Base-by-base conservation (phyloP, 2,797 vertebrate species). In the Pseudotriccus pelzelni region DNA sequence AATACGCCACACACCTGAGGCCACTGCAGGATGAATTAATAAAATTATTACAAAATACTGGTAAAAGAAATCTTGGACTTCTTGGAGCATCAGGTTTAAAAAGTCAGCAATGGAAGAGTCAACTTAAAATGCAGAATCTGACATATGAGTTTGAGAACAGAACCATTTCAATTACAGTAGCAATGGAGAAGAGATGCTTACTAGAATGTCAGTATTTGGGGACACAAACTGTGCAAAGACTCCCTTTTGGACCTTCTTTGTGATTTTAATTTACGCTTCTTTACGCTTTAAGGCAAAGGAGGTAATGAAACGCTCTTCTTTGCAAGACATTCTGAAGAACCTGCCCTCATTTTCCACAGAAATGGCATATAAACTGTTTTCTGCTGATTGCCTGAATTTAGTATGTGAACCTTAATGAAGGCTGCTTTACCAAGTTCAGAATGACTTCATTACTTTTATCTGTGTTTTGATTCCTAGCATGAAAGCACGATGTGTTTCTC, bases 381-480 rank as follows among this genome's bases (percentile, higher is more conserved):
- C 85, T 77, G 67, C 69, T 69, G 84, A 90, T 80, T 67, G 66
- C 78, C 82, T 70, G 55, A 91, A 94, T 93, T 93, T 78, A 91
- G 36, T 68, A 77, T 15, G 49, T 87, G 90, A 83, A 93, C 91
- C 41, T 53, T 83, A 77, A 84, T 0, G 8, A 76, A 83, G 66
- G 13, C n/a, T 89, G 53, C 66, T 73, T 66, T 87, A 77, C 66
- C 68, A 55, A 73, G 66, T 52, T 67, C 46, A 67, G n/a, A 92
- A 80, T 87, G 47, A 94, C 94, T 85, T 96, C 89, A 94, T 90
- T 52, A 74, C 72, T 96, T 96, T 93, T 94, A 93, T 90, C 92
- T 91, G 5, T 90, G 87, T 95, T 97, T 93, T 90, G 84, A 89
- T 89, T 95, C 78, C 72, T 52, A n/a, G 77, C 90, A 89, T 89